A percentile compares a stretch with the other conserved stretches of the same genome.
These are phyloP conservation scores for Tetrao urogallus DNA, from an alignment of 2,113 vertebrate genomes.

Conservation along the genomic window DNA sequence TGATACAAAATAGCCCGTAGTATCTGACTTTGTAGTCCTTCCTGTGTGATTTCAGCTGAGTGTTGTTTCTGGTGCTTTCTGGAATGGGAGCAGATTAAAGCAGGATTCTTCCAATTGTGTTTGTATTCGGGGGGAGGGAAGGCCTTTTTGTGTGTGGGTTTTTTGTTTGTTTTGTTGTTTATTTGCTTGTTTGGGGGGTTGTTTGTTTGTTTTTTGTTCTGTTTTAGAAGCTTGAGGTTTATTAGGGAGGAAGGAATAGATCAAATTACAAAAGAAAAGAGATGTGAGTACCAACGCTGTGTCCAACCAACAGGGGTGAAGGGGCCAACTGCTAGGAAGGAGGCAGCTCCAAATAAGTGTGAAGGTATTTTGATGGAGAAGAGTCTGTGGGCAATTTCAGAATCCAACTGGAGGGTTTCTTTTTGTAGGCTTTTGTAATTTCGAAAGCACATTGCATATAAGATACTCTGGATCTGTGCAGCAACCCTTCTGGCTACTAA, in stretches of 20 bases:
- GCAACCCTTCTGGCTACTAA: background rate
- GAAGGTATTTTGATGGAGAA: background rate
- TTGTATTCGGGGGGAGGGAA: background rate
- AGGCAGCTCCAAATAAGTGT: background rate
- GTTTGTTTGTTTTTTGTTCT: background rate
- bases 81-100: background rate
- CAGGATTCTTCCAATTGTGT: background rate
- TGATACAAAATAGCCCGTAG: background rate
- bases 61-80: background rate
- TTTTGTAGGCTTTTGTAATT: background rate
- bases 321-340: background rate
- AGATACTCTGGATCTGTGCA: background rate
- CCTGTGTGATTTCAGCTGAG: background rate
- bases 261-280: background rate
- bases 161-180: background rate
- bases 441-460: fast-evolving
- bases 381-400: background rate
- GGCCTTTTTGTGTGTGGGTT: background rate
- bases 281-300: background rate
- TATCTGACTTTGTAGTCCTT: background rate
- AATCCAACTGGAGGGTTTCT: background rate
- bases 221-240: background rate
- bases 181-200: background rate
- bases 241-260: background rate
- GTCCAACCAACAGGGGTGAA: background rate